These are phyloP conservation scores for Hydra vulgaris DNA, from an alignment of 30 jellyfish, hydroid and myxozoan species.

Conservation along the genomic window DNA sequence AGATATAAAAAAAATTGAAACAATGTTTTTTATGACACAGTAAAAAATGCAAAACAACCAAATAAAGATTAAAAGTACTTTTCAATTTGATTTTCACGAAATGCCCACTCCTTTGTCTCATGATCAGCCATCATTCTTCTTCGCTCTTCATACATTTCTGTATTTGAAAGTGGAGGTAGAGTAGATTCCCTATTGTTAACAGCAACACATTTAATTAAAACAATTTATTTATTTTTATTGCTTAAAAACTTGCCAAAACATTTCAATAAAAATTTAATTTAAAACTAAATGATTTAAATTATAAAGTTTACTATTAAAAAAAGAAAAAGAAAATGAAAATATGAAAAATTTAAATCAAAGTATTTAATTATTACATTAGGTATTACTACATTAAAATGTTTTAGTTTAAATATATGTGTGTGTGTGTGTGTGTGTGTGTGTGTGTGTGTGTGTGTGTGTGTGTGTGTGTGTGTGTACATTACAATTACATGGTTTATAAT, in stretches of 20 bases:
- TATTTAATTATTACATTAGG: too few relatives aligned
- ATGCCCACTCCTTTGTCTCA: slow-evolving; percentile 91
- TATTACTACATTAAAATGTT: too few relatives aligned
- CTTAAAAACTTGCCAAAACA: background rate
- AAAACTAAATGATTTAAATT: background rate
- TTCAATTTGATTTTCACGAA: slow-evolving; percentile 84
- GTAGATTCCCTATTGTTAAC: slow-evolving; percentile 72
- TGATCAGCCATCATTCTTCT: slow-evolving; percentile 94
- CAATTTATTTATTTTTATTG: too few relatives aligned
- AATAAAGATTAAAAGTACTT: slow-evolving; percentile 25
- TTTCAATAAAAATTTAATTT: background rate
- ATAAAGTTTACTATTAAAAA: too few relatives aligned
- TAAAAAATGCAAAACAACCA: background rate
- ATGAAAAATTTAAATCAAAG: too few relatives aligned
- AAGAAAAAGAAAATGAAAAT: too few relatives aligned
- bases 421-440: too few relatives aligned
- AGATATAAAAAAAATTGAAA: too few relatives aligned
- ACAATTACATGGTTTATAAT: too few relatives aligned
- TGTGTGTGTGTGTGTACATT: too few relatives aligned
- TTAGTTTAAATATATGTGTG: too few relatives aligned
- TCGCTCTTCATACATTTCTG: slow-evolving; percentile 59
- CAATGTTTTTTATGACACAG: background rate
- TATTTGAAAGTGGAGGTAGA: slow-evolving; percentile 65
- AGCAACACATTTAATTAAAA: background rate
- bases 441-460: too few relatives aligned